Evolutionary conservation across 2,888 invertebrate species (phyloP).

Genomic region (Eubasilissa splendida): DNA sequence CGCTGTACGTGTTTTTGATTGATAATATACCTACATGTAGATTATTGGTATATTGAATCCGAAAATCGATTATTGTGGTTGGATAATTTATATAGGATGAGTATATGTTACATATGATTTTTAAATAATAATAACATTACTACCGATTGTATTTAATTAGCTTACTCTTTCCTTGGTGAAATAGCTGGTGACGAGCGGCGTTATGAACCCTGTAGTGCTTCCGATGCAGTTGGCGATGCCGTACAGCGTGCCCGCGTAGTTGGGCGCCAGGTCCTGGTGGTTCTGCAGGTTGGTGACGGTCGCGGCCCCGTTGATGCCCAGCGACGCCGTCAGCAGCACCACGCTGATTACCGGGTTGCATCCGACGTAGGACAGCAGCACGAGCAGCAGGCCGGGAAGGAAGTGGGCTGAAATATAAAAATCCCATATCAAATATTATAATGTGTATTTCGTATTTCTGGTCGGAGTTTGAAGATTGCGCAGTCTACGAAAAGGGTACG

Average conservation of each 20-base stretch:
- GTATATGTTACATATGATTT: no score
- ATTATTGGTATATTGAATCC: no score
- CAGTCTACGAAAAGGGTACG: no score
- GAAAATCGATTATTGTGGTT: no score
- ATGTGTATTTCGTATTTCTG: background rate
- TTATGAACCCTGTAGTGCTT: conserved; percentile 79
- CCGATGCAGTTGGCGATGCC: conserved; percentile 84
- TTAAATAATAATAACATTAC: no score
- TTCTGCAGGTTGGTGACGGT: conserved; percentile 76
- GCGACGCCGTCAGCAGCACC: conserved; percentile 77
- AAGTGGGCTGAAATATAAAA: conserved; percentile 69
- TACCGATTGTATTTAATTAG: conserved; percentile 43
- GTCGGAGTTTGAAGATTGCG: no score
- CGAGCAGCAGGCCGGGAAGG: conserved; percentile 70
- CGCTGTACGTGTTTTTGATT: no score
- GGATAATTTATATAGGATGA: no score
- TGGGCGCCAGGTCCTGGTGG: conserved; percentile 82
- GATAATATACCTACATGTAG: no score
- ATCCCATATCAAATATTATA: background rate
- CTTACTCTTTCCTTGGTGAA: conserved; percentile 72
- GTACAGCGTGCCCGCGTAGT: conserved; percentile 81
- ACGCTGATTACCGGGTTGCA: conserved; percentile 77
- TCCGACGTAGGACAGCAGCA: conserved; percentile 74
- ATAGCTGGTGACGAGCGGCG: conserved; percentile 79
- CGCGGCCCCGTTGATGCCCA: conserved; percentile 78